Base-by-base conservation (phyloP, 2,888 invertebrate genomes). In the Xestia xanthographa region DNA sequence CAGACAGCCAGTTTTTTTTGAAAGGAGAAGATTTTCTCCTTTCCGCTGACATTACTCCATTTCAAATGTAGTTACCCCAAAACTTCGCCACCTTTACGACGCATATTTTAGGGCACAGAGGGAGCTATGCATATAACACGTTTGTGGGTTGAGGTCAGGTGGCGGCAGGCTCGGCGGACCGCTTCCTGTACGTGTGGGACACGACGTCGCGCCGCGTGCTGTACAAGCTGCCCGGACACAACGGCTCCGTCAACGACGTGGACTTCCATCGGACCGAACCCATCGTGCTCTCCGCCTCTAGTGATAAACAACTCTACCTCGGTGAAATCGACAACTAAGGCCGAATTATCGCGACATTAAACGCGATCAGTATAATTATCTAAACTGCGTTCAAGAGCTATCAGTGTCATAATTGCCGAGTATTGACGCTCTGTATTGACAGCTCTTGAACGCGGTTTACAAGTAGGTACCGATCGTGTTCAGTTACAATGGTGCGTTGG, bases 121-220 rank as follows among this genome's bases (percentile, higher is more conserved):
- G 20, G 17, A 1, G 20, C 26, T 20, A 58, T 58, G 29, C 8
- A 29, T 56, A 58, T 60, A 60, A 63, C n/a, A 41, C n/a, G 14
- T n/a, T n/a, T 14, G 0, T 41, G 14, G n/a, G 14, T 45, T 29
- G 34, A 1, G 22, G 8, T 0, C 90, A 96, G 96, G 95, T 96
- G 82, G 97, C 98, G 3, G 98, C 98, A 0, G 99, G 99, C 0
- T 99, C 99, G 0, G 98, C 99, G 0, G 99, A 99, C 95, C 97
- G 99, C 66, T 99, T 98, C 95, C 98, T 99, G 48, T 99, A 99
- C 94, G 97, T 99, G 80, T 99, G 99, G 99, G 99, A 99, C 94
- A 99, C 99, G 2, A 98, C 98, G 2, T 98, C 98, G 0, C 97
- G 99, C 45, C 97, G 99, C 80, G 98, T 99, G 87, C 95, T 99